These are phyloP conservation scores for Tyto alba DNA, from an alignment of 2,113 vertebrate species.

Conservation along the genomic window DNA sequence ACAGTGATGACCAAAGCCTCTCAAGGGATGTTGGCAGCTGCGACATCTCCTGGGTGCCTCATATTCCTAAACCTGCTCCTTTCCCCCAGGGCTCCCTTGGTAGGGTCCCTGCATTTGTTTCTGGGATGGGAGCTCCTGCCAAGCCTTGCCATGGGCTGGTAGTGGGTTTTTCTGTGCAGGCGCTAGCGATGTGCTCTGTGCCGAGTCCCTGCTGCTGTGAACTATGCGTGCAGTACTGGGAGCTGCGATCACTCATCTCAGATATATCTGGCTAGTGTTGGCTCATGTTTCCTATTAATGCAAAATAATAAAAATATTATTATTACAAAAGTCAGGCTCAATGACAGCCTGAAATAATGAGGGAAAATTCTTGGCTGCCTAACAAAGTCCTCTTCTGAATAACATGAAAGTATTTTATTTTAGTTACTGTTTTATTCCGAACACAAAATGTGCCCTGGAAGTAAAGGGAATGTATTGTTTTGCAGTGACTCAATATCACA, in stretches of 20 bases:
- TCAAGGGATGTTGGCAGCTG: background rate
- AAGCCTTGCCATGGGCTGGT: background rate
- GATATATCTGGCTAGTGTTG: background rate
- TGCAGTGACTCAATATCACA: background rate
- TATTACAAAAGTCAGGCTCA: slow-evolving; percentile 46
- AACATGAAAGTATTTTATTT: slow-evolving; percentile 37
- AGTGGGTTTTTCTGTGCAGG: background rate
- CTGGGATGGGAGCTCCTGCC: background rate
- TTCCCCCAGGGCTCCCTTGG: background rate
- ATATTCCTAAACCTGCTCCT: background rate
- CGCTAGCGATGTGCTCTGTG: background rate
- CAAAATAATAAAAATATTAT: slow-evolving; percentile 59
- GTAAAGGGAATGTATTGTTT: slow-evolving; percentile 32
- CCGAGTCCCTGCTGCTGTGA: background rate
- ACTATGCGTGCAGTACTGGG: background rate
- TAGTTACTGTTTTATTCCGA: slow-evolving; percentile 32
- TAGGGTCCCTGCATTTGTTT: background rate
- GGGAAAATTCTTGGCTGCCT: slow-evolving; percentile 50
- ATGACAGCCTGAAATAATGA: slow-evolving; percentile 57
- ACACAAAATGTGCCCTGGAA: slow-evolving; percentile 35
- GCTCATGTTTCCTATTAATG: slow-evolving; percentile 7
- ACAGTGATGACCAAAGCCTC: background rate
- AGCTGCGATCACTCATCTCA: background rate
- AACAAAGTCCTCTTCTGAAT: slow-evolving; percentile 47
- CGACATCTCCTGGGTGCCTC: background rate